These are phyloP conservation scores for Euura lappo DNA, from an alignment of 1,140 invertebrate genomes.

Conservation along the genomic window DNA sequence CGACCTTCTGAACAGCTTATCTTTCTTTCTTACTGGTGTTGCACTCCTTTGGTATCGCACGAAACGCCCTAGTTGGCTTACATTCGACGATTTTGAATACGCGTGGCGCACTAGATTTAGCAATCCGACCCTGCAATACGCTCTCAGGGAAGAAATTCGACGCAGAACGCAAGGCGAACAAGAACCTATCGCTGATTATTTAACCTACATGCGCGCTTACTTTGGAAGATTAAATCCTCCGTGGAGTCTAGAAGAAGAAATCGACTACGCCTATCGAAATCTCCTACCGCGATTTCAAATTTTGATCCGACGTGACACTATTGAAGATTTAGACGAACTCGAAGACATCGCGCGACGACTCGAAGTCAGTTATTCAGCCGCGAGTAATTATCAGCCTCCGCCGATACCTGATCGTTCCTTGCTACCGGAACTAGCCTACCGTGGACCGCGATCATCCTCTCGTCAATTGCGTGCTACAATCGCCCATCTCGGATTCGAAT, in stretches of 20 bases:
- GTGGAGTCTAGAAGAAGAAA: not conserved
- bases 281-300: conserved; percentile 12
- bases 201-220: conserved; percentile 10
- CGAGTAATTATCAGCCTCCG: not conserved
- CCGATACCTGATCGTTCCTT: conserved; percentile 13
- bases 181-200: conserved; percentile 10
- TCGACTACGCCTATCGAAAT: conserved; percentile 14
- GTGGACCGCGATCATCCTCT: too few species aligned
- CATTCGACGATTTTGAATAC: too few species aligned
- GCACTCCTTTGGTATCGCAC: too few species aligned
- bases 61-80: too few species aligned
- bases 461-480: too few species aligned
- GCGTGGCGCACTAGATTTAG: not conserved
- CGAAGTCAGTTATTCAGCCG: not conserved
- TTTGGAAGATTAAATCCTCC: conserved; percentile 8
- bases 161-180: conserved; percentile 8
- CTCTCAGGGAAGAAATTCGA: conserved; percentile 8
- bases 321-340: not conserved
- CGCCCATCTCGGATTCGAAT: too few species aligned
- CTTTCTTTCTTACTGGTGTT: too few species aligned
- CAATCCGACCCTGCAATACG: conserved; percentile 11
- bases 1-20: too few species aligned
- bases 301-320: not conserved
- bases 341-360: not conserved
- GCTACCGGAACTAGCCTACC: conserved; percentile 13